These are phyloP conservation scores for Lepisosteus osseus DNA, from an alignment of 2,113 vertebrate genomes.

Conservation along the genomic window DNA sequence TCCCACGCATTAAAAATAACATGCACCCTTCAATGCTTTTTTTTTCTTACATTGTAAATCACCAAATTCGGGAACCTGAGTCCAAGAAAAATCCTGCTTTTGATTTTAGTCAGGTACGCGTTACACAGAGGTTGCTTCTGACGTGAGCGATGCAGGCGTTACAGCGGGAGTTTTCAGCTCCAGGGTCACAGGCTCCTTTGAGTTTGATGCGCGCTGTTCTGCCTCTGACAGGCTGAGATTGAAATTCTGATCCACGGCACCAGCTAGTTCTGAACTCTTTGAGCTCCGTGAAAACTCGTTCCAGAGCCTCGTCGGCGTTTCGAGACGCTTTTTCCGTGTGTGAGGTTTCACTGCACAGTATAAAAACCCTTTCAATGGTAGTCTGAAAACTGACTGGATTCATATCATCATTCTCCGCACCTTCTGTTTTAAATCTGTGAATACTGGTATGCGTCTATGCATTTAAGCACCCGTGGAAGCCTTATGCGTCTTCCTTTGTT, in stretches of 20 bases:
- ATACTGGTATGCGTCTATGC: too few relatives aligned
- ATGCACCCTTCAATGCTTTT: not conserved
- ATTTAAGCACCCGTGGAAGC: too few relatives aligned
- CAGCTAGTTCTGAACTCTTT: too few relatives aligned
- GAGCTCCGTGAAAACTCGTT: too few relatives aligned
- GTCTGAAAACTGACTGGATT: too few relatives aligned
- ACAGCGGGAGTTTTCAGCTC: not conserved
- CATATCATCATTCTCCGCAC: too few relatives aligned
- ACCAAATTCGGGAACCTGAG: not conserved
- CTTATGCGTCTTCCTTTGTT: too few relatives aligned
- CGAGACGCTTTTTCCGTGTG: too few relatives aligned
- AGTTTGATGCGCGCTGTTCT: not conserved
- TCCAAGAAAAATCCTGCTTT: not conserved
- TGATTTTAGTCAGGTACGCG: not conserved
- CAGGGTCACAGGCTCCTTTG: not conserved
- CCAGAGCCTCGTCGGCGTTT: too few relatives aligned
- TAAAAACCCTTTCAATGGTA: too few relatives aligned
- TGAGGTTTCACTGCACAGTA: too few relatives aligned
- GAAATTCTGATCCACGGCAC: not conserved
- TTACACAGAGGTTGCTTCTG: not conserved
- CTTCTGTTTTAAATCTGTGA: too few relatives aligned
- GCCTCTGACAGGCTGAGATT: not conserved
- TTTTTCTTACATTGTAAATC: not conserved
- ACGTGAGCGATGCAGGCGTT: not conserved
- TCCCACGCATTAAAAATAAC: not conserved